Evolutionary conservation across 1,140 invertebrate species (phyloP), one percentile per base, ranked within the genome.

Genomic region (Oryctes rhinoceros): DNA sequence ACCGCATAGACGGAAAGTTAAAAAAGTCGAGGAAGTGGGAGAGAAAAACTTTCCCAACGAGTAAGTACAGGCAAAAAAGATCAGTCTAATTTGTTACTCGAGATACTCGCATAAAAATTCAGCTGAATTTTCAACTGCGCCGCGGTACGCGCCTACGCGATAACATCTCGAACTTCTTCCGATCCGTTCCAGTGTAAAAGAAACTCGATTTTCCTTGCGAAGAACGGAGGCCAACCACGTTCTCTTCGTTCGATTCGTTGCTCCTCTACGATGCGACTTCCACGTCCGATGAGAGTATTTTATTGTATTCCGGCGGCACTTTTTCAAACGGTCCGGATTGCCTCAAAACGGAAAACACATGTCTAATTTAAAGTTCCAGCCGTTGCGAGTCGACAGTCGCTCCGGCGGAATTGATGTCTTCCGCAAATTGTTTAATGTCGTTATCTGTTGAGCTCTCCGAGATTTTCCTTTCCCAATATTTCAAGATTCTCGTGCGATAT

Each of bases 61-160:
- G 49, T 53, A 53, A 53, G n/a, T 53, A 15, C 49, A 53, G 49
- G 49, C 49, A 53, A 53, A 53, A 53, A 53, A 7, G 49, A 53
- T 53, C 49, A 53, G n/a, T 53, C 49, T 53, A 53, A 53, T 53
- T 53, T 53, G 49, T 53, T 53, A 53, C 49, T 53, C 49, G 49
- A 18, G 49, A 53, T 13, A 53, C 13, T 53, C 49, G 49, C 49
- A 53, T 53, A 53, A 53, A 53, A 53, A 53, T 53, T 53, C 49
- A 13, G 49, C 49, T 53, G 49, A 53, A 53, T 53, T 53, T 53
- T 53, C 4, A 53, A 53, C 49, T 13, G n/a, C 49, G 49, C 49
- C 4, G 49, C n/a, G n/a, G 49, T 53, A 53, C 13, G 49, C 49
- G 13, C n/a, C 13, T 53, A 15, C 49, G 49, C 49, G 49, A 53